A percentile compares a stretch with the other conserved stretches of the same genome.
Conservation (phyloP, 1,140 invertebrate genomes). For the Pogonomyrmex californicus region DNA sequence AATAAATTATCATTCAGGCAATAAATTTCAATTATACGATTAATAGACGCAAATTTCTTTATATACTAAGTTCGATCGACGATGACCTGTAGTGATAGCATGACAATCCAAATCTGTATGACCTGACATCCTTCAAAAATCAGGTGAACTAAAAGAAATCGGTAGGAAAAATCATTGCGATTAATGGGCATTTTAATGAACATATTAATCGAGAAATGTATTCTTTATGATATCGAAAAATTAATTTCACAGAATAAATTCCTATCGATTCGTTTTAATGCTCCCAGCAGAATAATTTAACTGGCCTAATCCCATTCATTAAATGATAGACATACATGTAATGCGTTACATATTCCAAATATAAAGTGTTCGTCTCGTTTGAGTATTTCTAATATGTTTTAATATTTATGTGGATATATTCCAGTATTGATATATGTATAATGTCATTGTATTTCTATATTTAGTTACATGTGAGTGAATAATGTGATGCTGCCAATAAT, state of each 20-base stretch:
- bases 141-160: conserved; percentile 29
- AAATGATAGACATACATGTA: conserved; percentile 21
- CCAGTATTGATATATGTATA: conserved; percentile 37
- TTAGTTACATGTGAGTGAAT: conserved; percentile 49
- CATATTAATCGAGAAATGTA: not conserved
- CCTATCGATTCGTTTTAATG: conserved; percentile 23
- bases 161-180: conserved; percentile 10
- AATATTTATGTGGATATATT: conserved; percentile 35
- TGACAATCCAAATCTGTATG: conserved; percentile 58
- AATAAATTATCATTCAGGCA: conserved; percentile 54
- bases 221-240: not conserved
- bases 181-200: conserved; percentile 9
- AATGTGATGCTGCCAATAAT: conserved; percentile 63
- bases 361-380: conserved; percentile 32
- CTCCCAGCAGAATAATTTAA: conserved; percentile 38
- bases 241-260: conserved; percentile 4
- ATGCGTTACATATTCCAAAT: not conserved
- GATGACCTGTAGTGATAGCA: conserved; percentile 51
- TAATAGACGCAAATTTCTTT: conserved; percentile 50
- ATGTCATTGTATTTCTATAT: conserved; percentile 48
- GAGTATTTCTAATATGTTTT: conserved; percentile 49
- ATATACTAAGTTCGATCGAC: conserved; percentile 47
- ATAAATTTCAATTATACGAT: conserved; percentile 52
- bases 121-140: conserved; percentile 28
- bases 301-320: conserved; percentile 63